Evolutionary conservation across 2,113 vertebrate genomes (phyloP).

Genomic region (Arothron firmamentum): DNA sequence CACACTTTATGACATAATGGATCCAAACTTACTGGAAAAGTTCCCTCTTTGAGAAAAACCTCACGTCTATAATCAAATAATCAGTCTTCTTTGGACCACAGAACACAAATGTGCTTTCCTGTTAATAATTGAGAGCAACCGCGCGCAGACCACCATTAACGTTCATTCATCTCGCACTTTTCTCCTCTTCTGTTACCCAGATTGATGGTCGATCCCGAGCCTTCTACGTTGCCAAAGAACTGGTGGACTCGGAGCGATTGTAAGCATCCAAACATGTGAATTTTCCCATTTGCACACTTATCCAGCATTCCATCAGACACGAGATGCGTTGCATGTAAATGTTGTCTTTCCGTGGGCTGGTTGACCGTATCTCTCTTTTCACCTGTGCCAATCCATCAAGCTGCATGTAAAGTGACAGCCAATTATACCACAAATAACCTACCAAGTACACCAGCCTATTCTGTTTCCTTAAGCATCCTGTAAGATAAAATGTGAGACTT

Average conservation of each 20-base stretch:
- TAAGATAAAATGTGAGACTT: too few relatives aligned
- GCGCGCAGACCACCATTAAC: constrained; percentile 56
- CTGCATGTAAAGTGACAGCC: constrained; percentile 46
- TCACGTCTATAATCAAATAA: constrained; percentile 72
- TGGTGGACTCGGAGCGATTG: constrained; percentile 89
- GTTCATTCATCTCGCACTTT: constrained; percentile 58
- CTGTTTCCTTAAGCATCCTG: background rate
- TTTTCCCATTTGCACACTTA: constrained; percentile 2
- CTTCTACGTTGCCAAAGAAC: constrained; percentile 84
- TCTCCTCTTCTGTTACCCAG: constrained; percentile 68
- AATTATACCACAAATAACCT: constrained; percentile 33
- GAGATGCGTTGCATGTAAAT: constrained; percentile 9
- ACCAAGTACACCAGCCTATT: constrained; percentile 25
- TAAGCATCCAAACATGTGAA: constrained; percentile 73
- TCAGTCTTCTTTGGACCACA: constrained; percentile 74
- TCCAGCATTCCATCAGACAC: constrained; percentile 13
- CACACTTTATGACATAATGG: constrained; percentile 72
- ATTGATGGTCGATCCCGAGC: constrained; percentile 89
- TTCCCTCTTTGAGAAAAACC: constrained; percentile 53
- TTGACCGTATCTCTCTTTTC: constrained; percentile 2
- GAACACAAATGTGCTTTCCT: constrained; percentile 31
- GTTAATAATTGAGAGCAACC: constrained; percentile 40
- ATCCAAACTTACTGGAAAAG: constrained; percentile 59
- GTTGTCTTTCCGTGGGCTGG: background rate
- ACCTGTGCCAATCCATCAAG: constrained; percentile 25